These are phyloP conservation scores for Aviceda subcristata DNA, from an alignment of 2,113 vertebrate genomes.

Conservation along the genomic window DNA sequence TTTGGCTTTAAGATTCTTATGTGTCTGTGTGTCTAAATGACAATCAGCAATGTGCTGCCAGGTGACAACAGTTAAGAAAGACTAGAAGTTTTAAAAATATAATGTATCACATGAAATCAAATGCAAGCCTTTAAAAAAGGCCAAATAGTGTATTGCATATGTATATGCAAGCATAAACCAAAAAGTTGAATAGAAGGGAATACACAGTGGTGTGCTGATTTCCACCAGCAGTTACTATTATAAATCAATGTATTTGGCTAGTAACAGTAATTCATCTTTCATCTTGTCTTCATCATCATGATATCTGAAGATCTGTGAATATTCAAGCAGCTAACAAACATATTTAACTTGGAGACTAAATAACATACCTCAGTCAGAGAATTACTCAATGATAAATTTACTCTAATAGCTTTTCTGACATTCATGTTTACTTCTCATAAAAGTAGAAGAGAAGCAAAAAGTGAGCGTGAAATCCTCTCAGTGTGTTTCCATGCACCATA, in stretches of 20 bases:
- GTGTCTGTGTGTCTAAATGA: neutral
- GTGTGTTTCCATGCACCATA: neutral
- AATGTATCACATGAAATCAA: neutral
- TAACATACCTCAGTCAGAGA: neutral
- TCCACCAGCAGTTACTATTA: neutral
- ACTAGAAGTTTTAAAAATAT: neutral
- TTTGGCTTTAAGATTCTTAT: neutral
- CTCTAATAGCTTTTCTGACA: neutral
- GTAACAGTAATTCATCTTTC: neutral
- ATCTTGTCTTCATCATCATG: neutral
- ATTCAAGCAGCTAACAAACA: neutral
- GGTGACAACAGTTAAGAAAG: neutral
- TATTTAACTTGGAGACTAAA: neutral
- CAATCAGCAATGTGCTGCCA: neutral
- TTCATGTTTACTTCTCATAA: neutral
- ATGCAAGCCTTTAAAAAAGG: neutral
- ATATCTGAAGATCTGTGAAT: neutral
- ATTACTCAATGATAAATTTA: neutral
- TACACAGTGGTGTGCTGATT: neutral
- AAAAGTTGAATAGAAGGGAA: neutral
- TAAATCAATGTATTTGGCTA: neutral
- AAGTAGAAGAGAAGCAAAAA: neutral
- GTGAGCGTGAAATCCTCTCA: neutral
- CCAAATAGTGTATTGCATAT: neutral
- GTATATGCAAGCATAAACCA: neutral